phyloP scores from a whole-genome alignment of 2,797 vertebrate genomes.

The Staurois parvus region DNA sequence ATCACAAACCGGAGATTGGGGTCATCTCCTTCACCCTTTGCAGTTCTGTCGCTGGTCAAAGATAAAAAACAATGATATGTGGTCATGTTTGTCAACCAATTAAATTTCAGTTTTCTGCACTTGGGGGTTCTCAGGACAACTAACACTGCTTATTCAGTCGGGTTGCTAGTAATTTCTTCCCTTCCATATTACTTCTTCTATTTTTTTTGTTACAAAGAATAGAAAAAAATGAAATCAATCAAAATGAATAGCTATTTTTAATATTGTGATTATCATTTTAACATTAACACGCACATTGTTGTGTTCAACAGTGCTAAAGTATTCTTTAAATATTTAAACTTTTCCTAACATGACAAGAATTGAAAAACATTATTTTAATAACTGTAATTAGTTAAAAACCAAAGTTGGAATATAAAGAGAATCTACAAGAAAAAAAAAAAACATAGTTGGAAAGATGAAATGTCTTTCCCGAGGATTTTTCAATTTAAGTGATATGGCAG shows the following conservation, averaged over 20 bases:
- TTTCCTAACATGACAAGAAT: background rate
- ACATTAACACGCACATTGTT: background rate
- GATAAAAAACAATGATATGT: no score
- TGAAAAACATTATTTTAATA: conserved; percentile 16
- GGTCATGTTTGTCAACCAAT: no score
- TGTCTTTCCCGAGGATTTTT: conserved; percentile 26
- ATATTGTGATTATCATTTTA: background rate
- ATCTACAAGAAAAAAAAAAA: background rate
- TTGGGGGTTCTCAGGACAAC: no score
- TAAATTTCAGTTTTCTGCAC: no score
- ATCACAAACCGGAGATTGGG: no score
- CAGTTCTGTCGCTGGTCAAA: no score
- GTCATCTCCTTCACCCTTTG: no score
- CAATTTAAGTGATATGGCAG: conserved; percentile 41
- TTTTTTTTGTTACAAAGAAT: background rate
- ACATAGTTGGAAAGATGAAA: conserved; percentile 11
- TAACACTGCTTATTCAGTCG: background rate
- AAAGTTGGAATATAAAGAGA: conserved; percentile 1
- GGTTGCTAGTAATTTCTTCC: background rate
- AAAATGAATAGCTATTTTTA: background rate
- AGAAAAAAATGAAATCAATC: background rate
- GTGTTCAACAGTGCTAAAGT: background rate
- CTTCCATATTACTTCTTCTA: background rate
- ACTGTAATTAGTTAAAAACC: conserved; percentile 12
- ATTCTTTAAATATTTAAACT: background rate